Conservation (phyloP, 2,888 invertebrate species). For the Tuberolachnus salignus region DNA sequence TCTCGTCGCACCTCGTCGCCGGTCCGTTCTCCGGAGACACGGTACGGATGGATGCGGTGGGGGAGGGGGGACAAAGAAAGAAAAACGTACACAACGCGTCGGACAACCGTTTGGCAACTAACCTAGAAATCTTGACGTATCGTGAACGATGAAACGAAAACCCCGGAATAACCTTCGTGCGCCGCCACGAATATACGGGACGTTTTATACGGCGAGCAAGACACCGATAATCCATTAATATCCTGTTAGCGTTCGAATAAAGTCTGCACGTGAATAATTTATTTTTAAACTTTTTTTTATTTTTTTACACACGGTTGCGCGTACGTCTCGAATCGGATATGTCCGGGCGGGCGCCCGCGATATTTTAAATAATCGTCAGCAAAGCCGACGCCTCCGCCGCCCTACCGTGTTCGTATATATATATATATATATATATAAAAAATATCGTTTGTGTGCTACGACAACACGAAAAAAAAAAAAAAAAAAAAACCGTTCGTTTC, state of each 20-base stretch:
- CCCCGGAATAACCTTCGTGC: conserved; percentile 12
- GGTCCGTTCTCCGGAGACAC: conserved; percentile 9
- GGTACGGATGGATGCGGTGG: too few species aligned
- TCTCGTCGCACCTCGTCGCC: too few species aligned
- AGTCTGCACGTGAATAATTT: conserved; percentile 12
- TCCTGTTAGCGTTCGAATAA: conserved; percentile 13
- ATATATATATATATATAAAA: too few species aligned
- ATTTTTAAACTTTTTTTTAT: conserved; percentile 2
- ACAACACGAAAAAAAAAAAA: too few species aligned
- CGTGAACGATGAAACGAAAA: conserved; percentile 21
- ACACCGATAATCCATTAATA: conserved; percentile 36
- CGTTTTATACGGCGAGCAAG: conserved; percentile 13
- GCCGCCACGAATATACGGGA: conserved; percentile 18
- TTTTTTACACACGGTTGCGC: too few species aligned
- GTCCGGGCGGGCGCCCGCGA: too few species aligned
- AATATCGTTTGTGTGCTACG: too few species aligned
- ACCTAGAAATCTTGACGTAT: conserved; percentile 27
- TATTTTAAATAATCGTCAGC: not conserved
- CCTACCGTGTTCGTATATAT: too few species aligned
- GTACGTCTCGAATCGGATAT: not conserved
- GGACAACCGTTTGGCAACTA: conserved; percentile 29
- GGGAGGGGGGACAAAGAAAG: too few species aligned
- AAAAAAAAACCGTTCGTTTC: too few species aligned
- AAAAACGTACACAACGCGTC: conserved; percentile 22
- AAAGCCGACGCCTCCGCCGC: too few species aligned